A percentile compares a stretch with the other conserved stretches of the same genome.
phyloP scores from a whole-genome alignment of 2,888 invertebrate genomes.

The Elegia similella region DNA sequence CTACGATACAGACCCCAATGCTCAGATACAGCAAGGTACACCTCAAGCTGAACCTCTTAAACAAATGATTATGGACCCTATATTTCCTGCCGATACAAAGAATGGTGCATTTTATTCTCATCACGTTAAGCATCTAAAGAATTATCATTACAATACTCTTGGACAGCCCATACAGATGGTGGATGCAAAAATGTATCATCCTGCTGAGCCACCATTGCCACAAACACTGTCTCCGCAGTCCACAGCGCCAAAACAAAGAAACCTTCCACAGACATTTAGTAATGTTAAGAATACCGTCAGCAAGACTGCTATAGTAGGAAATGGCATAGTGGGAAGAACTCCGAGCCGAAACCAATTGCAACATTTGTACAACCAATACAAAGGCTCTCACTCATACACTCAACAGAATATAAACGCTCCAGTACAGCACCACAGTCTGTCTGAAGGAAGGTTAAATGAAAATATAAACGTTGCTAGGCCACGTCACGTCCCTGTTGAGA shows the following conservation, averaged over 20 bases:
- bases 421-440: constrained; percentile 40
- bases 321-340: constrained; percentile 41
- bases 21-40: constrained; percentile 21
- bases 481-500: constrained; percentile 50
- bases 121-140: constrained; percentile 30
- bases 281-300: constrained; percentile 64
- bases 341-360: constrained; percentile 64
- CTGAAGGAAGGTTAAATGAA: constrained; percentile 51
- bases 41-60: constrained; percentile 22
- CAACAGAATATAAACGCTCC: constrained; percentile 52
- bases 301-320: constrained; percentile 61
- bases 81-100: constrained; percentile 55
- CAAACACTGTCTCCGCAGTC: constrained; percentile 62
- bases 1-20: constrained; percentile 28
- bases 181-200: constrained; percentile 46
- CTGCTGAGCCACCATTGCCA: constrained; percentile 42
- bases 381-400: constrained; percentile 64
- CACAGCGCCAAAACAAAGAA: constrained; percentile 28
- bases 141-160: constrained; percentile 58
- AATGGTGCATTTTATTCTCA: constrained; percentile 25
- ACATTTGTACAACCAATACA: constrained; percentile 66
- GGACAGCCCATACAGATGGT: constrained; percentile 65
- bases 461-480: constrained; percentile 25
- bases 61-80: constrained; percentile 48
- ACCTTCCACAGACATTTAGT: constrained; percentile 37